Evolutionary conservation across 2,113 vertebrate species (phyloP), one percentile per base, ranked within the genome.

Genomic region (Crotalus horridus): DNA sequence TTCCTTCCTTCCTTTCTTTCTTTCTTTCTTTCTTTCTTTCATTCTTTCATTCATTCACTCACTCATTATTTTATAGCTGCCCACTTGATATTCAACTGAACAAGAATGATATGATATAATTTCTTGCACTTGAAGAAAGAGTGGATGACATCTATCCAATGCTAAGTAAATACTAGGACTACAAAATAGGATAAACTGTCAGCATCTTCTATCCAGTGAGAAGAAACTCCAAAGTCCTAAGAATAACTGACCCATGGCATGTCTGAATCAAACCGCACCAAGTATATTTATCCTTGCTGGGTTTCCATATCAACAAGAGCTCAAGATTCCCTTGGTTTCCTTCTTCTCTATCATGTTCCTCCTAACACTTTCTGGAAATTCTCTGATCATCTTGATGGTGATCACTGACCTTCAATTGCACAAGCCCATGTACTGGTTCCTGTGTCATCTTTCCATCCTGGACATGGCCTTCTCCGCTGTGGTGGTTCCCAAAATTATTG

Each of bases 381-480:
- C 95, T 26, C 92, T 97, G 23, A 96, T 97, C 93, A 96, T 96
- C 89, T 91, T 97, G 94, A 96, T 96, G 0, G 85, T 97, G 87
- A 81, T 93, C 51, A 85, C 87, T 48, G 96, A 97, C 13, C 51
- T 88, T 74, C 94, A 26, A 4, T 91, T 97, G 29, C 97, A 97
- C 89, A 88, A 64, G 3, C 96, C 96, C 61, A 97, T 97, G 96
- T 97, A 96, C 69, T 97, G 95, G 94, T 97, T 97, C 89, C 92
- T 97, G 0, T 96, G 96, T 64, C 96, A 97, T 23, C 94, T 97
- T n/a, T 97, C 96, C 58, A 95, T 97, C 89, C 87, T 97, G 91
- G 97, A 97, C 53, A 94, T 97, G 93, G 96, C 95, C 21, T 95
- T 96, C 69, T 97, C 96, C 6, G 94, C 93, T 86, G 96, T 94